phyloP scores from a whole-genome alignment of 2,888 invertebrate species.

The Callimorpha dominula region DNA sequence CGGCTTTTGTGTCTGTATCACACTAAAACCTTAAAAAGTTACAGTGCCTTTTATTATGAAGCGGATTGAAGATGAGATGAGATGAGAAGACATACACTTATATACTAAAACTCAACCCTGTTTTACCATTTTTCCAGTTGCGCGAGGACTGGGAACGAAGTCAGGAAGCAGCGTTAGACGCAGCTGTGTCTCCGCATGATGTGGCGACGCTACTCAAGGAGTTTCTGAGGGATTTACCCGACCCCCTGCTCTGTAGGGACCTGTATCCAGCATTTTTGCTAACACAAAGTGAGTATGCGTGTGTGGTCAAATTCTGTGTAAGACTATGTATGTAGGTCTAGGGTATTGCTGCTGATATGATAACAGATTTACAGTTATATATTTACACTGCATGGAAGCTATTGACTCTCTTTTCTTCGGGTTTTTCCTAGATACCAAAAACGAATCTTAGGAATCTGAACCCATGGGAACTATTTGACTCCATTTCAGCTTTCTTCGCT shows the following conservation, averaged over 20 bases:
- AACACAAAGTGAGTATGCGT: constrained; percentile 92
- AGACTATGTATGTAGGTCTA: background rate
- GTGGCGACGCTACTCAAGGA: constrained; percentile 97
- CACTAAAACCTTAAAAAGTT: too few species aligned
- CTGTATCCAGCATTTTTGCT: constrained; percentile 96
- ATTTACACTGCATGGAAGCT: too few species aligned
- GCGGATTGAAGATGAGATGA: background rate
- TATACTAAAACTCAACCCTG: background rate
- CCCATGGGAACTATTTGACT: too few species aligned
- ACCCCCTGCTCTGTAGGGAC: constrained; percentile 95
- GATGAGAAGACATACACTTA: too few species aligned
- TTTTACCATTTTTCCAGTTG: constrained; percentile 86
- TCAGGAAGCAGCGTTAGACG: constrained; percentile 90
- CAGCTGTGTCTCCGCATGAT: constrained; percentile 96
- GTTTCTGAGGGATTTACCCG: constrained; percentile 96
- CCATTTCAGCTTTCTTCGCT: too few species aligned
- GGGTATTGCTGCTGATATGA: too few species aligned
- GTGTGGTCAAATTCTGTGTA: background rate
- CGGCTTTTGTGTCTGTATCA: too few species aligned
- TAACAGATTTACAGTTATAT: too few species aligned
- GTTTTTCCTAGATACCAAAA: too few species aligned
- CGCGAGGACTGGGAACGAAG: constrained; percentile 96
- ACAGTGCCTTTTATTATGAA: too few species aligned
- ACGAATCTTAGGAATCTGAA: too few species aligned
- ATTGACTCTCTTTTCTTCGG: too few species aligned